Evolutionary conservation across 2,888 invertebrate genomes (phyloP).

Genomic region (Tiliacea aurago): DNA sequence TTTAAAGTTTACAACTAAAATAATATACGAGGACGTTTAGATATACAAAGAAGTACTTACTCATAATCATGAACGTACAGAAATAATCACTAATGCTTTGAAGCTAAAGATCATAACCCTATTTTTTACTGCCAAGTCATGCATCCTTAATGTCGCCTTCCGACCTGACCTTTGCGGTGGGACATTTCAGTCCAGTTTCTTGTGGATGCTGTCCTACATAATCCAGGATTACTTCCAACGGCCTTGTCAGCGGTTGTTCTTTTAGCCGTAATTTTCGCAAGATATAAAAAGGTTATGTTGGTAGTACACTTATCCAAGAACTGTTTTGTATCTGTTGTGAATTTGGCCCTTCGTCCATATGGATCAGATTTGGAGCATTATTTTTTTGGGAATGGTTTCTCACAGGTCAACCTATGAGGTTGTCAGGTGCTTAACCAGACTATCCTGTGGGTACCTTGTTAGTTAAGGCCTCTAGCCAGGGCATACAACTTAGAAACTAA

Average conservation of each 20-base stretch:
- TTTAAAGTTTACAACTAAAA: too few species aligned
- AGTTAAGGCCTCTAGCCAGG: too few species aligned
- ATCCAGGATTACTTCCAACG: conserved; percentile 45
- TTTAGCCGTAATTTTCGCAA: conserved; percentile 20
- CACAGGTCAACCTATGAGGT: too few species aligned
- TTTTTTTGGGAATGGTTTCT: too few species aligned
- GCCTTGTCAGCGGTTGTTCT: conserved; percentile 29
- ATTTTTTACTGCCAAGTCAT: conserved; percentile 36
- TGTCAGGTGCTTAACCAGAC: too few species aligned
- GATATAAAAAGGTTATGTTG: conserved; percentile 13
- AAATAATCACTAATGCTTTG: background rate
- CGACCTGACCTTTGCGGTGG: conserved; percentile 35
- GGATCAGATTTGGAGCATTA: background rate
- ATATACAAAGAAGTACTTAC: too few species aligned
- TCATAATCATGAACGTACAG: background rate
- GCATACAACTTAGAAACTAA: too few species aligned
- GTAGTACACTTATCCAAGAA: background rate
- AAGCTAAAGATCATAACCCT: background rate
- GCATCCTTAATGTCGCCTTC: conserved; percentile 29
- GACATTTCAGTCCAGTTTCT: conserved; percentile 23
- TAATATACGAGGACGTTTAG: too few species aligned
- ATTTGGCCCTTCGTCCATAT: background rate
- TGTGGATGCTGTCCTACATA: conserved; percentile 39
- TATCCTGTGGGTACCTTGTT: too few species aligned
- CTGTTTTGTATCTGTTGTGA: background rate